phyloP scores from a whole-genome alignment of 2,797 vertebrate genomes.

The Semotilus atromaculatus region DNA sequence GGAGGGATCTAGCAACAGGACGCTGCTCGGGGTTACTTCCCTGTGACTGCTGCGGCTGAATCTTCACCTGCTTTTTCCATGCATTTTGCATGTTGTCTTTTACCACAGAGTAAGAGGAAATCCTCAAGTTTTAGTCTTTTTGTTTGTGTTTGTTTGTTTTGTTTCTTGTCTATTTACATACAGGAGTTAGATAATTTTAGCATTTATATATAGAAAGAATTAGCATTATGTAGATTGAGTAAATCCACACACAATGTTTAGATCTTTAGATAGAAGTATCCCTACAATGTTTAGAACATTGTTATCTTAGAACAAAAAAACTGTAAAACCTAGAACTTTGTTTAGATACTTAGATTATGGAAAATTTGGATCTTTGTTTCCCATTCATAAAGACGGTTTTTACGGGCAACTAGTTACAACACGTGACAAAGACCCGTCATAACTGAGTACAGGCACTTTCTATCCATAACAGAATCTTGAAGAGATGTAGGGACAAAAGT shows the following conservation, averaged over 20 bases:
- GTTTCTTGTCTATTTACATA: constrained; percentile 61
- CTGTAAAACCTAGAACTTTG: not conserved
- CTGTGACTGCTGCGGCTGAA: constrained; percentile 69
- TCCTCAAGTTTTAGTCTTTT: constrained; percentile 31
- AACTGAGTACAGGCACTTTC: not conserved
- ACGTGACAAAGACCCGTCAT: not conserved
- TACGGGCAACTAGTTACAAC: not conserved
- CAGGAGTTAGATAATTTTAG: not conserved
- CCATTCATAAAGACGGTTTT: not conserved
- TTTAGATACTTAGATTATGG: not conserved
- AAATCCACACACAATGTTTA: not conserved
- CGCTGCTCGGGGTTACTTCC: constrained; percentile 56
- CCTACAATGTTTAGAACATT: not conserved
- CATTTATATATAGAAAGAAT: not conserved
- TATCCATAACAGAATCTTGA: not conserved
- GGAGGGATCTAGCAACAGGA: constrained; percentile 70
- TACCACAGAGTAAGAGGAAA: constrained; percentile 43
- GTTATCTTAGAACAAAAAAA: not conserved
- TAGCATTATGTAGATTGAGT: not conserved
- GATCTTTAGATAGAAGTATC: not conserved
- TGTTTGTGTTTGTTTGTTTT: constrained; percentile 34
- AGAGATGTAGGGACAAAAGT: not conserved
- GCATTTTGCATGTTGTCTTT: constrained; percentile 77
- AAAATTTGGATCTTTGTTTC: not conserved
- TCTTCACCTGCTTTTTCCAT: constrained; percentile 70